These are phyloP conservation scores for Chironex yamaguchii DNA, from an alignment of 30 jellyfish, hydroid and myxozoan genomes.

Conservation along the genomic window DNA sequence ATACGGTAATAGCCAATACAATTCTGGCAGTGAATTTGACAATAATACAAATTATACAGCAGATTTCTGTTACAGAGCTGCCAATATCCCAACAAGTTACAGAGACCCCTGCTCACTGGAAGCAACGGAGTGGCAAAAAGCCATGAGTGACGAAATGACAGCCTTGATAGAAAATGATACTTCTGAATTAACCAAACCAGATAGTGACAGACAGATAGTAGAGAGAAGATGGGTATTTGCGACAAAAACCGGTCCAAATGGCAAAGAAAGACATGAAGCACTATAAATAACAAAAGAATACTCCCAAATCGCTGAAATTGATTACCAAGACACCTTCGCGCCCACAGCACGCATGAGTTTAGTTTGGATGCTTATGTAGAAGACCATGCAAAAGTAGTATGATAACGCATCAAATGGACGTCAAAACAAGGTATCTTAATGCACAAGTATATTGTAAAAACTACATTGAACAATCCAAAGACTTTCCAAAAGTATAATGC, in stretches of 20 bases:
- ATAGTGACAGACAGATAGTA: conserved; percentile 29
- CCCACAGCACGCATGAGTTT: no score
- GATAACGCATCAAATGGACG: conserved; percentile 43
- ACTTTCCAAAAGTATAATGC: no score
- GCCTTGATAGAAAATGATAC: conserved; percentile 9
- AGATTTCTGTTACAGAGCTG: no score
- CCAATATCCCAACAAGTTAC: conserved; percentile 14
- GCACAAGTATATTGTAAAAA: conserved; percentile 5
- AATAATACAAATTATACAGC: no score
- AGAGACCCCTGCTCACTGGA: no score
- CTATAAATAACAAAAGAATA: conserved; percentile 7
- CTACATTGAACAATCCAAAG: conserved; percentile 7
- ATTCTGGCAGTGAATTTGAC: no score
- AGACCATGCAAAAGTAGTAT: not conserved
- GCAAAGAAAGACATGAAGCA: conserved; percentile 1
- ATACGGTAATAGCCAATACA: no score
- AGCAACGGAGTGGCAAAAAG: no score
- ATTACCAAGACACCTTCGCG: conserved; percentile 1
- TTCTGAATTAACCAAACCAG: not conserved
- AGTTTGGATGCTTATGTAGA: no score
- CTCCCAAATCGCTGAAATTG: not conserved
- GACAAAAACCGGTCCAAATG: not conserved
- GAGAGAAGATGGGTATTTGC: conserved; percentile 57
- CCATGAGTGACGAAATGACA: conserved; percentile 29
- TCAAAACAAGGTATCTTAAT: conserved; percentile 17